phyloP scores from a whole-genome alignment of 2,888 invertebrate species.

The Zhuqinia jingwanae region DNA sequence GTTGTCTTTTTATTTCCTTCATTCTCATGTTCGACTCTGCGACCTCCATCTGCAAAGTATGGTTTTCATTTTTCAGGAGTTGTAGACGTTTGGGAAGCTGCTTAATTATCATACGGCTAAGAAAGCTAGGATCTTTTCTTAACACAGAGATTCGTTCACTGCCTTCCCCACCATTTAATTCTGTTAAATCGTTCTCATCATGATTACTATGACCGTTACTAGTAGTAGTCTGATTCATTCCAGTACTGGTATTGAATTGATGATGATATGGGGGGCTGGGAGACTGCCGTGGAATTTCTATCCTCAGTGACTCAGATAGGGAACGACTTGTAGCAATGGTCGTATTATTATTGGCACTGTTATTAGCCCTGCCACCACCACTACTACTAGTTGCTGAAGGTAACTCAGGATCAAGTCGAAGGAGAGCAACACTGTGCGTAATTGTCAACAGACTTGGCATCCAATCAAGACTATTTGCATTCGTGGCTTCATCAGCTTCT shows the following conservation, averaged over 20 bases:
- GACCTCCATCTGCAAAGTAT: slow-evolving; percentile 77
- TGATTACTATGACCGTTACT: background rate
- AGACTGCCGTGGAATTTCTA: slow-evolving; percentile 59
- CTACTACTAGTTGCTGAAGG: slow-evolving; percentile 36
- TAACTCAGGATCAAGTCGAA: slow-evolving; percentile 67
- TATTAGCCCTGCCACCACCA: background rate
- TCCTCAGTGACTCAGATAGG: slow-evolving; percentile 54
- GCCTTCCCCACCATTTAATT: slow-evolving; percentile 25
- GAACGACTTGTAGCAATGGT: slow-evolving; percentile 27
- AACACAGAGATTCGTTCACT: slow-evolving; percentile 30
- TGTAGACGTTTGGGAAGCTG: slow-evolving; percentile 79
- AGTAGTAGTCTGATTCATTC: slow-evolving; percentile 12
- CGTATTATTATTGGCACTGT: slow-evolving; percentile 17
- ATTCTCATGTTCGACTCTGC: slow-evolving; percentile 72
- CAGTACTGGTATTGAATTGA: background rate
- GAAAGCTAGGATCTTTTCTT: slow-evolving; percentile 67
- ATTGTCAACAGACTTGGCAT: slow-evolving; percentile 67
- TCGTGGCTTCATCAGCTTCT: slow-evolving; percentile 67
- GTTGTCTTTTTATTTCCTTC: slow-evolving; percentile 65
- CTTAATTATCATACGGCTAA: slow-evolving; percentile 78
- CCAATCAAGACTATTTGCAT: slow-evolving; percentile 67
- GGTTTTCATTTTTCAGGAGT: slow-evolving; percentile 79
- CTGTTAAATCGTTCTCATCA: slow-evolving; percentile 25
- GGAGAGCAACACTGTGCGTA: slow-evolving; percentile 67
- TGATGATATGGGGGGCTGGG: slow-evolving; percentile 53